A percentile compares a stretch with the other conserved stretches of the same genome.
Conservation (phyloP, 2,888 invertebrate species). For the Reticulitermes lucifugus region DNA sequence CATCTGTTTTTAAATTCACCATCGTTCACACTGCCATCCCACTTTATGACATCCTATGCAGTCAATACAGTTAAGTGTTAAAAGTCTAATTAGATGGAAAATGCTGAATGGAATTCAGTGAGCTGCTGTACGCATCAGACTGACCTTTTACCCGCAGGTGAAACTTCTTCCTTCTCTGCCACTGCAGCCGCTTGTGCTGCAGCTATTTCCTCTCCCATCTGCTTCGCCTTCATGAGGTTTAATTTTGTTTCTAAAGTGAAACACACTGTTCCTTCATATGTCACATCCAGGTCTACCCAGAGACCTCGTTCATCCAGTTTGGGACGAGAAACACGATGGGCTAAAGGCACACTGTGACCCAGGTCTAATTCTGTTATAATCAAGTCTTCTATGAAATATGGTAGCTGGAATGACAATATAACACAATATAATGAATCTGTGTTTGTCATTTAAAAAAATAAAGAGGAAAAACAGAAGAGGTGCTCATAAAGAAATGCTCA, state of each 20-base stretch:
- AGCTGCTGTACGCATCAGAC: not conserved
- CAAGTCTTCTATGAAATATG: conserved; percentile 89
- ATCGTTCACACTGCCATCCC: no score
- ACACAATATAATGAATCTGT: not conserved
- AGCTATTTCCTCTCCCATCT: conserved; percentile 32
- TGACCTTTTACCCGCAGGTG: conserved; percentile 42
- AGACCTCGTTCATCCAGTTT: conserved; percentile 83
- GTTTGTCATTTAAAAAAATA: no score
- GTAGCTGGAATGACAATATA: conserved; percentile 67
- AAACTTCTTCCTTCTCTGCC: conserved; percentile 5
- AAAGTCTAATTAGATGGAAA: no score
- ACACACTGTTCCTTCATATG: conserved; percentile 81
- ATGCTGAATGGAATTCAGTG: no score
- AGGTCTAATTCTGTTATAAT: conserved; percentile 80
- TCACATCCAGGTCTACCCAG: conserved; percentile 88
- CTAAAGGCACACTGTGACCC: conserved; percentile 75
- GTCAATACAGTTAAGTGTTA: no score
- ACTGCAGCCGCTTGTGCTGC: not conserved
- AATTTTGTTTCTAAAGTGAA: conserved; percentile 91
- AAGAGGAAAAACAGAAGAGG: no score
- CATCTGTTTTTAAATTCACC: no score
- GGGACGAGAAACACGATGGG: conserved; percentile 74
- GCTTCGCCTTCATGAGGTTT: conserved; percentile 78
- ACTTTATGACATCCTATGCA: no score
- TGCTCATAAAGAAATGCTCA: no score